Conservation (phyloP, 37 sponge, comb jelly and placozoan genomes). For the Ephydatia muelleri region DNA sequence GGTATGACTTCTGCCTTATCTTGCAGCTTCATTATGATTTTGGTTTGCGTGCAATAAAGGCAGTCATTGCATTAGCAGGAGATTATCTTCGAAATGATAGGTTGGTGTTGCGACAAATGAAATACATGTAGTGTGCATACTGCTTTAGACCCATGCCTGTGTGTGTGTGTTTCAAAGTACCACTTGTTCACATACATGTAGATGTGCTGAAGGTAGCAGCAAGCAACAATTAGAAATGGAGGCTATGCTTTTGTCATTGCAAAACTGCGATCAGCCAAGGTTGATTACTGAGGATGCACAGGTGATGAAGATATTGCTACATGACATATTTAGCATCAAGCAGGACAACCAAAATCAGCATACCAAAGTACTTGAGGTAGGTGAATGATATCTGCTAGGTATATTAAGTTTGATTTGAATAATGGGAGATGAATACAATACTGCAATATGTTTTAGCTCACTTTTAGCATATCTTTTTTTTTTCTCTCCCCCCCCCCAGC, state of each 20-base stretch:
- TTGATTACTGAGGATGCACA: background rate
- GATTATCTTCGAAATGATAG: conserved; percentile 29
- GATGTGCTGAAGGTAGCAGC: background rate
- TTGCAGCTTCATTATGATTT: conserved; percentile 81
- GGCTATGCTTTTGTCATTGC: conserved; percentile 9
- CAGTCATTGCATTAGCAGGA: conserved; percentile 64
- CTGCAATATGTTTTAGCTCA: background rate
- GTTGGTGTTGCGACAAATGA: background rate
- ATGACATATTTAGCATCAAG: background rate
- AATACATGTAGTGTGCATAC: background rate
- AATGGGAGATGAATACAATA: background rate
- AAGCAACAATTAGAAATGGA: background rate
- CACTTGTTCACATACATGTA: background rate
- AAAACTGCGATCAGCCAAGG: conserved; percentile 5
- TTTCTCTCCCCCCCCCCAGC: background rate
- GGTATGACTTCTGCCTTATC: background rate
- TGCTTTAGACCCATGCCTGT: background rate
- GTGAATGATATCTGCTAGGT: background rate
- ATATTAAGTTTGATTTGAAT: background rate
- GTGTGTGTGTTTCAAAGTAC: too few relatives aligned
- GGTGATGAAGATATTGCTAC: background rate
- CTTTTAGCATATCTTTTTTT: background rate
- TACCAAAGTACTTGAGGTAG: background rate
- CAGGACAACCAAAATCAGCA: background rate
- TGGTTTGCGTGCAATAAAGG: conserved; percentile 77